Conservation (phyloP, 2,113 vertebrate species). For the Carettochelys insculpta region DNA sequence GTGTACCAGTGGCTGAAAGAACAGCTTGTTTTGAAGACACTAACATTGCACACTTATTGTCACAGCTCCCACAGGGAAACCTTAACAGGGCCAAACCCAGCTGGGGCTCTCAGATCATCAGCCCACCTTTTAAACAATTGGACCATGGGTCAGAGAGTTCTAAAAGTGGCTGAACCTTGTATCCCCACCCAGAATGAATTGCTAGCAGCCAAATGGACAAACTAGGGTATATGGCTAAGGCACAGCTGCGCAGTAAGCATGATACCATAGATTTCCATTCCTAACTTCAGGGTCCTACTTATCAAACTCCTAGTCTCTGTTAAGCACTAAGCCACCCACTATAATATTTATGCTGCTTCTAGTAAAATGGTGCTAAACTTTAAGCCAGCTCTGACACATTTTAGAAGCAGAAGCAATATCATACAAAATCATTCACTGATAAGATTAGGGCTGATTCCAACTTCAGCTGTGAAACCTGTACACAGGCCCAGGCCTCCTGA, state of each 20-base stretch:
- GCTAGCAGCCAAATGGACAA: neutral
- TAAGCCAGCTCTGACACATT: neutral
- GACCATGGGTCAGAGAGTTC: neutral
- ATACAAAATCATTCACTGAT: neutral
- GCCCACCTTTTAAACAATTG: no score
- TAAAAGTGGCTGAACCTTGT: neutral
- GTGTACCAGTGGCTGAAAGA: neutral
- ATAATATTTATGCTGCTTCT: neutral
- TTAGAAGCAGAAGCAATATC: neutral
- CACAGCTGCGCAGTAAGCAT: neutral
- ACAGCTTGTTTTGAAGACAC: neutral
- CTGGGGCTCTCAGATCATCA: neutral
- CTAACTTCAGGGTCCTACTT: neutral
- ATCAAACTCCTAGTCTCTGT: neutral
- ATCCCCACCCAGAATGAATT: neutral
- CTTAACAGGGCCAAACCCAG: neutral
- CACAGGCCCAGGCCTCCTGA: neutral
- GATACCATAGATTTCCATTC: neutral
- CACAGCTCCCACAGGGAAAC: neutral
- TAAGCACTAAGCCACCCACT: neutral
- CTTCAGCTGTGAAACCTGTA: neutral
- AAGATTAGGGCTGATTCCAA: neutral
- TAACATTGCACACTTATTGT: no score
- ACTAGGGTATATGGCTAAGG: neutral
- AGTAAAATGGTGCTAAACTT: neutral